Evolutionary conservation across 2,797 vertebrate genomes (phyloP).

Genomic region (Syngnathus acus): DNA sequence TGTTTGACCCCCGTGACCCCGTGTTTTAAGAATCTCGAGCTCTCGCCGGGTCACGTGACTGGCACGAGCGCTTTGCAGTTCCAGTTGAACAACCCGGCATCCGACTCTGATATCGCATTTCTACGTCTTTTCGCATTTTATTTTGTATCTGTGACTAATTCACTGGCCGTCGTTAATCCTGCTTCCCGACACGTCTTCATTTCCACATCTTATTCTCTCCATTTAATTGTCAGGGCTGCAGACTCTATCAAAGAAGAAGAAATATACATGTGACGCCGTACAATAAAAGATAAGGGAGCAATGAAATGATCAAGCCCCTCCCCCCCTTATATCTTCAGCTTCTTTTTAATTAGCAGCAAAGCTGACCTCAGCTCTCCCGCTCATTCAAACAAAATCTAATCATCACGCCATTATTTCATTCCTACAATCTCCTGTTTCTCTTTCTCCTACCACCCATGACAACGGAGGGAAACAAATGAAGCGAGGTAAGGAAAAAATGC

Average conservation of each 20-base stretch:
- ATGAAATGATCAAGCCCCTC: background rate
- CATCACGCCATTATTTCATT: constrained; percentile 53
- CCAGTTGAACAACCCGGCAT: background rate
- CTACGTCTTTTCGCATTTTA: constrained; percentile 13
- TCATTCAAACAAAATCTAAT: constrained; percentile 62
- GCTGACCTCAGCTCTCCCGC: constrained; percentile 57
- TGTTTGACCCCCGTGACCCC: too few relatives aligned
- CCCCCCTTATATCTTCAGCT: constrained; percentile 23
- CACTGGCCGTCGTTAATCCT: constrained; percentile 15
- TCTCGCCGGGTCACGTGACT: too few relatives aligned
- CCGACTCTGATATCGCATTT: background rate
- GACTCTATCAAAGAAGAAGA: background rate
- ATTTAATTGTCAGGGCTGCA: background rate
- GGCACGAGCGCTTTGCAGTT: background rate
- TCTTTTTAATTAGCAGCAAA: constrained; percentile 62
- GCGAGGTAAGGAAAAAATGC: constrained; percentile 23
- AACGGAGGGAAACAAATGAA: constrained; percentile 48
- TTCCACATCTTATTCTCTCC: constrained; percentile 11
- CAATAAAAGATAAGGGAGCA: background rate
- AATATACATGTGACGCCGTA: background rate
- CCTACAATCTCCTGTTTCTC: constrained; percentile 16
- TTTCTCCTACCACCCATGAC: constrained; percentile 22
- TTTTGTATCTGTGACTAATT: constrained; percentile 31
- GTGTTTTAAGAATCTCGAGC: too few relatives aligned
- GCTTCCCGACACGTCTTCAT: constrained; percentile 14